These are phyloP conservation scores for Orycteropus afer DNA, from an alignment of 2,113 vertebrate genomes.

Conservation along the genomic window DNA sequence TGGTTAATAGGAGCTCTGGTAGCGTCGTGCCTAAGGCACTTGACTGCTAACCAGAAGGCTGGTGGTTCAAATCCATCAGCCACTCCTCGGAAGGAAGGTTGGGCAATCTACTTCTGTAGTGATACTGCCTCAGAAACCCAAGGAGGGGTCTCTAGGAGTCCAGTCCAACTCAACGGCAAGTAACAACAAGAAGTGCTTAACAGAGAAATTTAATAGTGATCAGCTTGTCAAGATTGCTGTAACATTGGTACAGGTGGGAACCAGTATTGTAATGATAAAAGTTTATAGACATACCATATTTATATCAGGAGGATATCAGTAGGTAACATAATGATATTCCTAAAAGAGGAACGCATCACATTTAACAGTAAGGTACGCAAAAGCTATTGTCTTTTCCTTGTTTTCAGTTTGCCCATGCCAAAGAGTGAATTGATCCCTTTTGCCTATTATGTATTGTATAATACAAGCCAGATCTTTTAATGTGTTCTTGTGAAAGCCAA, in stretches of 20 bases:
- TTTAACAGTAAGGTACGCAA: background rate
- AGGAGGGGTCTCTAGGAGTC: no score
- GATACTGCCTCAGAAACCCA: no score
- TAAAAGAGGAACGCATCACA: background rate
- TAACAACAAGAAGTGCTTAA: background rate
- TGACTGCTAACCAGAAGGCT: no score
- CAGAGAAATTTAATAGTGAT: background rate
- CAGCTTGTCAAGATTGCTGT: background rate
- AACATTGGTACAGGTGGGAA: background rate
- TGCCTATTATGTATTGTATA: fast-evolving
- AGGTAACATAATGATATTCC: background rate
- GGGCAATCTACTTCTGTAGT: no score
- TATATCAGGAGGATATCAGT: background rate
- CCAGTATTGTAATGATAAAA: background rate
- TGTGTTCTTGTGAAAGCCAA: background rate
- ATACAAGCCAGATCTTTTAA: background rate
- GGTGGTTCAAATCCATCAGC: no score
- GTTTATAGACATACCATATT: background rate
- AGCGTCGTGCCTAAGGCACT: no score
- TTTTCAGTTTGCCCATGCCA: background rate
- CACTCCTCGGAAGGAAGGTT: no score
- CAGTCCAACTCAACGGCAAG: no score
- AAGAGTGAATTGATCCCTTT: background rate
- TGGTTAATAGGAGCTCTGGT: no score
- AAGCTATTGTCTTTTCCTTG: background rate